A percentile compares a stretch with the other conserved stretches of the same genome.
Conservation (phyloP, 2,888 invertebrate species). For the Odontocerum albicorne region DNA sequence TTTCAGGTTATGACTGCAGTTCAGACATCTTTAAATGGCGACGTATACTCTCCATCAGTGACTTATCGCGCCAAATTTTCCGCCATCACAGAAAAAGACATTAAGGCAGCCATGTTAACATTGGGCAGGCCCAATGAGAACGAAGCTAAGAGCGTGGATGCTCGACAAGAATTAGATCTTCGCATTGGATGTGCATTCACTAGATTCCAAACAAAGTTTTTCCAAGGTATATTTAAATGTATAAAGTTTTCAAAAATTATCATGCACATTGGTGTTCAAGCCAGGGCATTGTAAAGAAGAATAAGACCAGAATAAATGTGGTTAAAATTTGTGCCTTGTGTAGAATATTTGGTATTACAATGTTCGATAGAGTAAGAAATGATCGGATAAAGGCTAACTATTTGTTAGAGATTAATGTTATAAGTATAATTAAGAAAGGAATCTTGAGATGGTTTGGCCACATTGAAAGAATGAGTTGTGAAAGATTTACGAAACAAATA, state of each 20-base stretch:
- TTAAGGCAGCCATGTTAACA: slow-evolving; percentile 87
- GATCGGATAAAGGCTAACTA: too few species aligned
- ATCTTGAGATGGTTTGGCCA: too few species aligned
- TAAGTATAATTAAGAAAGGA: too few species aligned
- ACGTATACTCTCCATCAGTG: slow-evolving; percentile 62
- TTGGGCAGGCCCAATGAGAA: slow-evolving; percentile 91
- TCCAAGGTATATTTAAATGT: slow-evolving; percentile 82
- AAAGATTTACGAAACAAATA: too few species aligned
- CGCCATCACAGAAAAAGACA: slow-evolving; percentile 96
- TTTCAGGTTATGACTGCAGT: slow-evolving; percentile 72
- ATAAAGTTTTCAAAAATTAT: too few species aligned
- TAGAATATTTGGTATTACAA: too few species aligned
- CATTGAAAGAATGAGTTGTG: too few species aligned
- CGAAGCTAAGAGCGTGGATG: slow-evolving; percentile 94
- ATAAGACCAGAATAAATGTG: too few species aligned
- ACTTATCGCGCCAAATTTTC: slow-evolving; percentile 94
- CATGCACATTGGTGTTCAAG: too few species aligned
- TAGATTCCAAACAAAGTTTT: slow-evolving; percentile 96
- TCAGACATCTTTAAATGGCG: slow-evolving; percentile 68
- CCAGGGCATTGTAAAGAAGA: too few species aligned
- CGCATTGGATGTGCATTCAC: slow-evolving; percentile 99
- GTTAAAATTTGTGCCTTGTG: neutral
- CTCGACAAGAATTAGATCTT: slow-evolving; percentile 95
- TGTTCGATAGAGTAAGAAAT: too few species aligned
- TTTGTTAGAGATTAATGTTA: too few species aligned